Evolutionary conservation across 2,888 invertebrate genomes (phyloP).

Genomic region (Mythimna loreyi): DNA sequence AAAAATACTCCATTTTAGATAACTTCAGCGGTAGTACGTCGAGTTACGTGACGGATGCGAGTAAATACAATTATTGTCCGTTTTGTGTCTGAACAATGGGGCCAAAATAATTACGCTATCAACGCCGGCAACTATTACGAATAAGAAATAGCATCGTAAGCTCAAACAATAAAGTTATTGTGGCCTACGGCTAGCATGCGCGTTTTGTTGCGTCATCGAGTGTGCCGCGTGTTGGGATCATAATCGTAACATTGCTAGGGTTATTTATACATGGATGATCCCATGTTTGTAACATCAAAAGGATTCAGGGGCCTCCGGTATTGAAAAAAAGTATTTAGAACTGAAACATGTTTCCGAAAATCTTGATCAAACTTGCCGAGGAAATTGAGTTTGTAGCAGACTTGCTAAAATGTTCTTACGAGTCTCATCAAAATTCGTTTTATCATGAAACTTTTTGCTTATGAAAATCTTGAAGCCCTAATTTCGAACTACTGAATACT

Average conservation of each 20-base stretch:
- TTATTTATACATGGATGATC: conserved; percentile 63
- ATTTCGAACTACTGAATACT: conserved; percentile 31
- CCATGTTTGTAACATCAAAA: conserved; percentile 63
- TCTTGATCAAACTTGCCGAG: conserved; percentile 61
- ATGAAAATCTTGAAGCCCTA: conserved; percentile 37
- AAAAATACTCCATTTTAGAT: conserved; percentile 20
- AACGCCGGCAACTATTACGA: conserved; percentile 64
- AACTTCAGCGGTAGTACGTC: conserved; percentile 29
- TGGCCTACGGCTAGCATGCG: conserved; percentile 59
- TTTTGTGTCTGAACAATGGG: conserved; percentile 67
- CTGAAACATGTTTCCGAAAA: conserved; percentile 62
- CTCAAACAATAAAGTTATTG: conserved; percentile 68
- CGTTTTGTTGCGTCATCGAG: conserved; percentile 67
- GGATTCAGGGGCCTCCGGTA: conserved; percentile 55
- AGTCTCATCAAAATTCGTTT: conserved; percentile 46
- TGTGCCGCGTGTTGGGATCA: conserved; percentile 39
- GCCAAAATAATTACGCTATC: conserved; percentile 74
- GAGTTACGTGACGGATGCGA: conserved; percentile 49
- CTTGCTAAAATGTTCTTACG: conserved; percentile 64
- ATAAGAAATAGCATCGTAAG: conserved; percentile 66
- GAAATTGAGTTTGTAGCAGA: conserved; percentile 72
- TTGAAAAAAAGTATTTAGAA: conserved; percentile 66
- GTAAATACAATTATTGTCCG: conserved; percentile 68
- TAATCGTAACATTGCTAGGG: conserved; percentile 49
- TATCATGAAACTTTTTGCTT: conserved; percentile 40